Evolutionary conservation across 2,888 invertebrate genomes (phyloP).

Genomic region (Coleophora flavipennella): DNA sequence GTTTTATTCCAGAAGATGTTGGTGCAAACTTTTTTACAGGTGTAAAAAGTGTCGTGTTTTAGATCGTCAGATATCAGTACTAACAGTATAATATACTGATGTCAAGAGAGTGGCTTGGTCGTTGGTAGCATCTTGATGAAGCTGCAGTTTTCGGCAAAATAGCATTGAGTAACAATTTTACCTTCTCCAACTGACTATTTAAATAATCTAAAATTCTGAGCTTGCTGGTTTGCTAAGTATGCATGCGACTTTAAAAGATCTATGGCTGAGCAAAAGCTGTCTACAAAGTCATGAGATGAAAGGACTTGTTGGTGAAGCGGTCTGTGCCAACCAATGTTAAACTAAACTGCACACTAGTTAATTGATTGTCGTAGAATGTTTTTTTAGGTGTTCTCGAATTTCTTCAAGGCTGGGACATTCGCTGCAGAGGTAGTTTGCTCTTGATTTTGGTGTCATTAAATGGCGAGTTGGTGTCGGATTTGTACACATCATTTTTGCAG

Average conservation of each 20-base stretch:
- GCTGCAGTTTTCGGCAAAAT: constrained; percentile 11
- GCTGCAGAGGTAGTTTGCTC: constrained; percentile 10
- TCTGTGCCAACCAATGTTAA: constrained; percentile 14
- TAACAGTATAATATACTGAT: constrained; percentile 11
- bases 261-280: constrained; percentile 9
- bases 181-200: constrained; percentile 11
- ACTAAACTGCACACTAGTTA: constrained; percentile 13
- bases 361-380: constrained; percentile 13
- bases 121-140: constrained; percentile 10
- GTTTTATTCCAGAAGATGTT: too few relatives aligned
- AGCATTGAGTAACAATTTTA: constrained; percentile 8
- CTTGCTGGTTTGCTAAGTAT: constrained; percentile 11
- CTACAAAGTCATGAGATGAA: constrained; percentile 12
- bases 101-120: constrained; percentile 13
- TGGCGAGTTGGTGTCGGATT: constrained; percentile 14
- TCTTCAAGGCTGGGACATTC: constrained; percentile 10
- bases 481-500: constrained; percentile 15
- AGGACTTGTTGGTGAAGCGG: constrained; percentile 8
- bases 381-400: constrained; percentile 16
- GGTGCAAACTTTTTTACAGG: constrained; percentile 11
- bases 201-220: constrained; percentile 10
- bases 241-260: constrained; percentile 12
- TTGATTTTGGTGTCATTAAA: constrained; percentile 14
- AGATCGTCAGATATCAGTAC: constrained; percentile 16
- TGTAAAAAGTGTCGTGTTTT: constrained; percentile 15